Base-by-base conservation (phyloP, 2,113 vertebrate species). In the Octodon degus region DNA sequence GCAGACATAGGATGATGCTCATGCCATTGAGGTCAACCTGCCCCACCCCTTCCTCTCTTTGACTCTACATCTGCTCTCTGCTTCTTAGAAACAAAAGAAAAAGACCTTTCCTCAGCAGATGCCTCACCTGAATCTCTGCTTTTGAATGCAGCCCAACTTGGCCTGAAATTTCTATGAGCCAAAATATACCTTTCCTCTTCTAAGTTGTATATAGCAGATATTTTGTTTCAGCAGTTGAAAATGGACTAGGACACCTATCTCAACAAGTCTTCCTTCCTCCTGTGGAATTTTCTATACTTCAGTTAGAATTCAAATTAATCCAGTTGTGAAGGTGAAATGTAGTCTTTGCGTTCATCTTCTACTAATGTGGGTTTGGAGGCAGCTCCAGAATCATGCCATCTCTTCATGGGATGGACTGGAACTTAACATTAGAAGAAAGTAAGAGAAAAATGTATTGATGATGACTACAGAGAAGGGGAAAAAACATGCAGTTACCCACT, bases 311-410 rank as follows among this genome's bases (percentile, higher is more conserved):
- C 81, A 79, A 82, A 62, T 2, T 27, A 85, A 88, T 32, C 16
- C 58, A 68, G 83, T 20, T 40, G 0, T 19, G 53, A 85, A 91
- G 20, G 13, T 68, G 20, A 30, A 50, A 2, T 17, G 6, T 82
- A 65, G 50, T 85, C 94, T 91, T 79, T 63, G 1, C 90, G 60
- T 91, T 74, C 86, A 53, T 22, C 72, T 82, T 77, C 22, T 82
- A 65, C 47, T 87, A 62, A 30, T 62, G 24, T 2, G 1, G 13
- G 12, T 58, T 86, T 89, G 27, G 13, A 74, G 30, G 25, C 14
- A 94, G 10, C 6, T 87, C 43, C 34, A 90, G 30, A 27, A 68
- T 24, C 47, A 86, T 40, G 47, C 9, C 11, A 20, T 25, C 72
- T 17, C 27, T 77, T 40, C 72, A 82, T 43, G 6, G 25, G 2